These are phyloP conservation scores for Amazonetta brasiliensis DNA, from an alignment of 2,797 vertebrate genomes.

Conservation along the genomic window DNA sequence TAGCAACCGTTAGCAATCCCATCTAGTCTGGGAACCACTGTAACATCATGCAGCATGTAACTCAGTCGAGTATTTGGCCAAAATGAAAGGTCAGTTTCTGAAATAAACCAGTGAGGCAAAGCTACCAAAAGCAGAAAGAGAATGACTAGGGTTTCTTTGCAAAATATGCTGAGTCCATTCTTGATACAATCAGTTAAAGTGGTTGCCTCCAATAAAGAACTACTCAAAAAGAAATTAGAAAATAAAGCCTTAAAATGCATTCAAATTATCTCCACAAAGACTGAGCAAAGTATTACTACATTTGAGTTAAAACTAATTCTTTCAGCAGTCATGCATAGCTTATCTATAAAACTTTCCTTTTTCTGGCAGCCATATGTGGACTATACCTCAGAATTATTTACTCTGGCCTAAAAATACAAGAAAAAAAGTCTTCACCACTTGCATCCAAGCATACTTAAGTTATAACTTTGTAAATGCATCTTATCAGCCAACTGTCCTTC, in stretches of 20 bases:
- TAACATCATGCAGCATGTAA: not conserved
- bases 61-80: not conserved
- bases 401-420: not conserved
- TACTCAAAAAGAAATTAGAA: not conserved
- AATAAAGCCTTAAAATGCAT: not conserved
- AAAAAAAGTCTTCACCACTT: not conserved
- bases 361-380: not conserved
- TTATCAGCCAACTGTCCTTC: not conserved
- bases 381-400: not conserved
- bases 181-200: not conserved
- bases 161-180: not conserved
- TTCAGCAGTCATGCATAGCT: not conserved
- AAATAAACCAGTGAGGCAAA: not conserved
- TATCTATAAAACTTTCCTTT: not conserved
- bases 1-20: not conserved
- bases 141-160: not conserved
- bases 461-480: not conserved
- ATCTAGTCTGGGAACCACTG: not conserved
- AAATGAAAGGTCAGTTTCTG: not conserved
- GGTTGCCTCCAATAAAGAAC: not conserved
- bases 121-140: not conserved
- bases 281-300: not conserved
- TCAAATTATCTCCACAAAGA: not conserved
- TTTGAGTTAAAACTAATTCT: not conserved
- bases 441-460: not conserved